Evolutionary conservation across 2,888 invertebrate genomes (phyloP).

Genomic region (Lottia gigantea): DNA sequence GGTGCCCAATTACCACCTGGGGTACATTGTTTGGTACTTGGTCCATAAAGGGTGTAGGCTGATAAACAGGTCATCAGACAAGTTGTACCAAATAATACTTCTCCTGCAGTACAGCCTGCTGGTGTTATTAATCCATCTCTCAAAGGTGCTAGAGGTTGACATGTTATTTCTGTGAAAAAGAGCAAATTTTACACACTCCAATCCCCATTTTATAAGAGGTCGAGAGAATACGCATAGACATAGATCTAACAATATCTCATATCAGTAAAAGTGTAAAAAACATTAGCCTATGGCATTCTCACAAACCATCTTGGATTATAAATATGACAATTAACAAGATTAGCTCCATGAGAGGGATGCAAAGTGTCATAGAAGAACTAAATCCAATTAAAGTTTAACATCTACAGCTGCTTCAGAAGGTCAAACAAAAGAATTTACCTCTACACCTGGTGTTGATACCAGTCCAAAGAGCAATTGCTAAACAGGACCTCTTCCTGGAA

Average conservation of each 20-base stretch:
- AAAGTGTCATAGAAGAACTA: too few relatives aligned
- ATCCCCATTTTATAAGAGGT: too few relatives aligned
- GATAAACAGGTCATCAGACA: slow-evolving; percentile 74
- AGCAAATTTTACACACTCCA: too few relatives aligned
- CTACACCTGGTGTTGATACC: slow-evolving; percentile 77
- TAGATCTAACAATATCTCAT: too few relatives aligned
- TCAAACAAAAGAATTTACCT: slow-evolving; percentile 67
- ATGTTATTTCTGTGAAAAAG: slow-evolving; percentile 65
- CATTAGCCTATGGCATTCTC: too few relatives aligned
- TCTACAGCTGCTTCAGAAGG: too few relatives aligned
- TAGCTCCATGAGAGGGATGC: too few relatives aligned
- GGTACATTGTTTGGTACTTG: slow-evolving; percentile 71
- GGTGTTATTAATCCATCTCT: slow-evolving; percentile 73
- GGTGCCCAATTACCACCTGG: slow-evolving; percentile 72
- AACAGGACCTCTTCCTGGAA: slow-evolving; percentile 75
- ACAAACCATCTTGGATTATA: too few relatives aligned
- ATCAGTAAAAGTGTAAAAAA: too few relatives aligned
- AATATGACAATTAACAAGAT: too few relatives aligned
- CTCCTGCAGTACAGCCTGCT: slow-evolving; percentile 71
- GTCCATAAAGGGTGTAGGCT: slow-evolving; percentile 74
- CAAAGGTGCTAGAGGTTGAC: slow-evolving; percentile 71
- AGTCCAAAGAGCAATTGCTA: slow-evolving; percentile 78
- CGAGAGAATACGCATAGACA: too few relatives aligned
- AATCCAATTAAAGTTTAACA: too few relatives aligned
- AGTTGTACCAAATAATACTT: slow-evolving; percentile 73